These are phyloP conservation scores for Subacronicta megacephala DNA, from an alignment of 2,888 invertebrate genomes.

Conservation along the genomic window DNA sequence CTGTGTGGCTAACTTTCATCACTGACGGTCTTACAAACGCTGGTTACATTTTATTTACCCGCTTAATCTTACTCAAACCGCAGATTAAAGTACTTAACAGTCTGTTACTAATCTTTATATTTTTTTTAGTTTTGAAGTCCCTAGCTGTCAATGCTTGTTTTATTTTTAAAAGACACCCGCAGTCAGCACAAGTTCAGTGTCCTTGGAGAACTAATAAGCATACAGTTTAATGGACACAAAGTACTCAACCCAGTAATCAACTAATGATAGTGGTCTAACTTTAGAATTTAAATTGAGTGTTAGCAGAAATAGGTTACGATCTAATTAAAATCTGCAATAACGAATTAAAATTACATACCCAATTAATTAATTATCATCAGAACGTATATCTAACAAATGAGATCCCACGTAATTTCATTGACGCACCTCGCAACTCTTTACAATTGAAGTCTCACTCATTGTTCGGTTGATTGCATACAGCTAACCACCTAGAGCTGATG, in stretches of 20 bases:
- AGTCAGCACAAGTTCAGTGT: too few species aligned
- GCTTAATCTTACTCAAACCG: background rate
- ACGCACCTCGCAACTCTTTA: conserved; percentile 57
- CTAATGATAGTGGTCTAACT: background rate
- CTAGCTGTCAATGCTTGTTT: background rate
- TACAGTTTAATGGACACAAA: too few species aligned
- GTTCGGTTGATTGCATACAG: conserved; percentile 59
- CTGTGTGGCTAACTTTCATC: background rate
- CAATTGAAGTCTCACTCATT: conserved; percentile 73
- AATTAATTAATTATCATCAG: conserved; percentile 49
- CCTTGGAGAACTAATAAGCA: too few species aligned
- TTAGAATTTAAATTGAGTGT: background rate
- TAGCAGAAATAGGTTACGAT: conserved; percentile 20
- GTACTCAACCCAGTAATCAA: too few species aligned
- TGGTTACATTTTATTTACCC: background rate
- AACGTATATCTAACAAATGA: conserved; percentile 43
- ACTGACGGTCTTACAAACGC: background rate
- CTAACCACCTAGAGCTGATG: conserved; percentile 27
- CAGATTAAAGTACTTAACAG: too few species aligned
- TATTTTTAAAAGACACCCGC: too few species aligned
- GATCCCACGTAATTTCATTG: conserved; percentile 68
- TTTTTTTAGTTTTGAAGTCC: too few species aligned
- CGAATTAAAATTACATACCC: conserved; percentile 25
- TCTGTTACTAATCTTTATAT: too few species aligned
- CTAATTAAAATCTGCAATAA: conserved; percentile 23